Conservation (phyloP, 2,888 invertebrate genomes). For the Drosophila paranaensis region DNA sequence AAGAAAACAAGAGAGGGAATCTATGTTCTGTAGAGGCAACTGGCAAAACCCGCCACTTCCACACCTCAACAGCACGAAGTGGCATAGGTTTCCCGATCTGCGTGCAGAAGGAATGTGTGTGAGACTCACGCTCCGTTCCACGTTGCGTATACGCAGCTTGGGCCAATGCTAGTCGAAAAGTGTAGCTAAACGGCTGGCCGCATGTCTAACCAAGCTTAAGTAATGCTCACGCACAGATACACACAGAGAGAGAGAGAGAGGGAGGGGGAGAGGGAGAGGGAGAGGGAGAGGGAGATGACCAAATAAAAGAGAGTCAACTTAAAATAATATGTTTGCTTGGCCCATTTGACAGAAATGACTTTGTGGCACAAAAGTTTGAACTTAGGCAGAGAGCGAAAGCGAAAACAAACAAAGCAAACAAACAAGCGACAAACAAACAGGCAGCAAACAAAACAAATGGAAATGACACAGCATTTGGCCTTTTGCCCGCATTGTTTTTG, state of each 20-base stretch:
- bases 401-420: neutral
- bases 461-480: conserved; percentile 54
- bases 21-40: too few species aligned
- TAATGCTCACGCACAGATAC: conserved; percentile 23
- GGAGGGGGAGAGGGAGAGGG: too few species aligned
- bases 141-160: conserved; percentile 22
- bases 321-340: conserved; percentile 57
- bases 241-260: too few species aligned
- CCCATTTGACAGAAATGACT: conserved; percentile 59
- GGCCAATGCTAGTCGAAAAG: conserved; percentile 9
- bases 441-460: conserved; percentile 28
- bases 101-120: too few species aligned
- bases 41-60: too few species aligned
- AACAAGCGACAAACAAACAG: conserved; percentile 9
- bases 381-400: conserved; percentile 8
- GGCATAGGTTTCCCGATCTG: neutral
- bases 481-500: conserved; percentile 47
- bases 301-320: conserved; percentile 14
- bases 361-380: conserved; percentile 52
- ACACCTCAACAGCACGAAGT: neutral
- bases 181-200: conserved; percentile 23
- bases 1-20: neutral
- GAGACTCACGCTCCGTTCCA: conserved; percentile 1
- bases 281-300: neutral
- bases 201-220: conserved; percentile 36